Base-by-base conservation (phyloP, 2,113 vertebrate genomes). In the Tauraco erythrolophus region DNA sequence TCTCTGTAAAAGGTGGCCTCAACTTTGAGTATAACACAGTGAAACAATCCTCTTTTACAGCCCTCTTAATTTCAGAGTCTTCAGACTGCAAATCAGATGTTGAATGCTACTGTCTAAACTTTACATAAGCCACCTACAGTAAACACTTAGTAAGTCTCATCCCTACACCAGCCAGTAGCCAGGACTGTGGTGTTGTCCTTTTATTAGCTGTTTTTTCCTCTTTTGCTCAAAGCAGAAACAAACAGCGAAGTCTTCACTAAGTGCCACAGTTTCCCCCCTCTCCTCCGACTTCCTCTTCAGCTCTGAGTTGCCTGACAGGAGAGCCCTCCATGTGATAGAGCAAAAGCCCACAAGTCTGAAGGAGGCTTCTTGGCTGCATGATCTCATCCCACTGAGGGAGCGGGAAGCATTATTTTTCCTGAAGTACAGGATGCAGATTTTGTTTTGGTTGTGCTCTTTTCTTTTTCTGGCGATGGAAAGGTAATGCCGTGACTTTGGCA, bases 351-450 rank as follows among this genome's bases (percentile, higher is more conserved):
- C 74, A 19, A 71, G 71, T 33, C 84, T 93, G 65, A 37, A 91
- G 96, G 83, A 96, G 97, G 76, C 92, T 98, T 93, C 95, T 97
- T 97, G 96, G 95, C 97, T 97, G 70, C 93, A 79, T 97, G 94
- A 95, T 86, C 84, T 97, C 87, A 87, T 92, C 93, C 84, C 91
- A 83, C 85, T 88, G 93, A 77, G 90, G 90, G 76, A 91, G 92
- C 2, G n/a, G 96, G 97, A 98, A 97, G 76, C 96, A 68, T 96
- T 96, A 95, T 98, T 98, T 91, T 95, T 94, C 96, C 95, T 97
- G 97, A 93, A 98, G 94, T 78, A 97, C 96, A 98, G 98, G 97
- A 98, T 98, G 96, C 96, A 96, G 82, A 96, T 93, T 96, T 97
- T 98, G 96, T 98, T 98, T 98, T 96, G 93, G 81, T 95, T 70